Evolutionary conservation across 2,888 invertebrate genomes (phyloP), one percentile per base, ranked within the genome.

Genomic region (Oxyscelio sp.): DNA sequence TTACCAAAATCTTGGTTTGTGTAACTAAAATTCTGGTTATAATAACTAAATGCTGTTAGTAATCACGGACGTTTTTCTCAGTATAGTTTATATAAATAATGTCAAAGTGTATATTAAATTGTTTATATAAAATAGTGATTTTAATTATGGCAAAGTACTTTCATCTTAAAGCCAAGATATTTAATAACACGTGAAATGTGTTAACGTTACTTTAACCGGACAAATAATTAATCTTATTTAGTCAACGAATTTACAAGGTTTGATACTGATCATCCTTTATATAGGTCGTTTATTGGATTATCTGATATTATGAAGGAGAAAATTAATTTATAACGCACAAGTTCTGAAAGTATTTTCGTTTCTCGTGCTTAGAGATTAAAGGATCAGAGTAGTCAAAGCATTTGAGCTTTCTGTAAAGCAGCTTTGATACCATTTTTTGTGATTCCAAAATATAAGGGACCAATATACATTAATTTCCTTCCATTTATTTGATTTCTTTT

Each of bases 341-440:
- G 19, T 31, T 54, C 34, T 56, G 19, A 31, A 34, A 15, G 15
- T 17, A 31, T 21, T 13, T 38, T 21, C 34, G 58, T 21, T 40
- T 58, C 40, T 58, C 40, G 40, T 38, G 21, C 58, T 17, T 58
- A 19, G 13, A 48, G 45, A 45, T 63, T 63, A 63, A 45, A 48
- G 61, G 48, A 45, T 45, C 31, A 24, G 27, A 31, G 11, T 63
- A 11, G 27, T 63, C 31, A 19, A 48, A 63, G 48, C 38, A 19
- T 45, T 63, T 45, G 31, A 48, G 31, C 15, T 63, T 63, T 17
- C 31, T 48, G 48, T 13, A 58, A 58, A 63, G 63, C 31, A 48
- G 63, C 63, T 63, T 61, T 63, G 48, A 48, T 48, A 13, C 45
- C 45, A 63, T 19, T 63, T 48, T 19, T 43, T 17, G 15, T 48